These are phyloP conservation scores for Conops quadrifasciatus DNA, from an alignment of 2,888 invertebrate genomes.

Conservation along the genomic window DNA sequence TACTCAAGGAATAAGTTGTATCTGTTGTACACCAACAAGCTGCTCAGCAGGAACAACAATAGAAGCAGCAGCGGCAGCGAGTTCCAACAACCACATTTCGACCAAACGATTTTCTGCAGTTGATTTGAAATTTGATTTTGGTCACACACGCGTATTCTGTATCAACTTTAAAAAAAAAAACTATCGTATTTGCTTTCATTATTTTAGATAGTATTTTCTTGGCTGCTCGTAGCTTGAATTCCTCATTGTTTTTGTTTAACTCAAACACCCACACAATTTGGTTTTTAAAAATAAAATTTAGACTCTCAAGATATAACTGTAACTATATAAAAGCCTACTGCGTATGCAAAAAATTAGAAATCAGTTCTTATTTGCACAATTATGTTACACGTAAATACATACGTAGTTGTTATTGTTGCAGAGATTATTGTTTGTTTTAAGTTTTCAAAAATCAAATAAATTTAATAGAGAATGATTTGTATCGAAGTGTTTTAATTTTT, in stretches of 20 bases:
- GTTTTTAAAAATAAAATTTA: slow-evolving; percentile 43
- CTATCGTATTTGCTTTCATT: too few species aligned
- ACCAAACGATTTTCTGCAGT: not conserved
- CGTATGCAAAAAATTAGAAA: slow-evolving; percentile 40
- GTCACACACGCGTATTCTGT: not conserved
- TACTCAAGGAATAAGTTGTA: slow-evolving; percentile 73
- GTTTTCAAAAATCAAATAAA: not conserved
- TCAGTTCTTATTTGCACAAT: slow-evolving; percentile 10
- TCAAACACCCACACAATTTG: slow-evolving; percentile 45
- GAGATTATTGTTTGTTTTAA: too few species aligned
- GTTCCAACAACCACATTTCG: not conserved
- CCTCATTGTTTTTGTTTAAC: slow-evolving; percentile 52
- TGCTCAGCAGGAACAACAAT: not conserved
- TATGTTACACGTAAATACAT: slow-evolving; percentile 11
- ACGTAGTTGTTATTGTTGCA: not conserved
- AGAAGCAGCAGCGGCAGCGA: slow-evolving; percentile 35
- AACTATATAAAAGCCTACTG: not conserved
- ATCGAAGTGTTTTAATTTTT: slow-evolving; percentile 27
- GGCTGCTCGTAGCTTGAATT: slow-evolving; percentile 20
- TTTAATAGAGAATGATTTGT: not conserved
- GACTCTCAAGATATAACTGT: slow-evolving; percentile 46
- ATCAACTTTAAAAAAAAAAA: too few species aligned
- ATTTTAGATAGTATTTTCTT: slow-evolving; percentile 10
- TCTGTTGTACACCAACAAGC: not conserved
- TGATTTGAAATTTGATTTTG: not conserved